phyloP scores from a whole-genome alignment of 2,888 invertebrate genomes.

The Amblyjoppa proteus region DNA sequence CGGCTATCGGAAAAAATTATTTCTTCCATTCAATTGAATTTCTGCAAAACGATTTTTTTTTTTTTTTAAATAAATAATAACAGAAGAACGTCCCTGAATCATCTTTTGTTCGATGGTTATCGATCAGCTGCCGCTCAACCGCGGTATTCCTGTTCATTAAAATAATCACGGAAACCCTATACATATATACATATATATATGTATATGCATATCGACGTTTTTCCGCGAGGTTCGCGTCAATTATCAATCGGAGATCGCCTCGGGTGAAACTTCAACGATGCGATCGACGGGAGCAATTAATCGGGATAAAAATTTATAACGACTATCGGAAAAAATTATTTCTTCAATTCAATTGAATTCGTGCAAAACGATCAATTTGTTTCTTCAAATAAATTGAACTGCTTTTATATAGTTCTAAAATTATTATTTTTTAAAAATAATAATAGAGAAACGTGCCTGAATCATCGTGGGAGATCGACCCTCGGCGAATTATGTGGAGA shows the following conservation, averaged over 20 bases:
- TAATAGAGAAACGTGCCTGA: too few species aligned
- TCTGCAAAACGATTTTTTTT: background rate
- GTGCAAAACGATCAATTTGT: background rate
- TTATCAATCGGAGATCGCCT: slow-evolving; percentile 9
- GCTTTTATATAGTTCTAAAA: background rate
- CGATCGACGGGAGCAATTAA: background rate
- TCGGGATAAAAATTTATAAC: background rate
- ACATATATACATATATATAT: too few species aligned
- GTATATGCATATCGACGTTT: background rate
- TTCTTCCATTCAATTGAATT: background rate
- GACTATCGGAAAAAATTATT: background rate
- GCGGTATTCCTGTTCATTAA: too few species aligned
- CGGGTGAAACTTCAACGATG: background rate
- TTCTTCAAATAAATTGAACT: background rate
- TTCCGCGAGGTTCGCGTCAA: background rate
- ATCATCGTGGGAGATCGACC: too few species aligned
- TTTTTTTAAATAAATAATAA: too few species aligned
- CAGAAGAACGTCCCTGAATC: too few species aligned
- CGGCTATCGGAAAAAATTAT: background rate
- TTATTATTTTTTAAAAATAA: too few species aligned
- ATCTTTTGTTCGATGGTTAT: too few species aligned
- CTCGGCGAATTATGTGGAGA: too few species aligned
- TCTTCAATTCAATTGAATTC: background rate
- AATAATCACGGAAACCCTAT: slow-evolving; percentile 67
- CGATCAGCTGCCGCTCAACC: too few species aligned